Base-by-base conservation (phyloP, 1,140 invertebrate genomes). In the Cydia splendana region DNA sequence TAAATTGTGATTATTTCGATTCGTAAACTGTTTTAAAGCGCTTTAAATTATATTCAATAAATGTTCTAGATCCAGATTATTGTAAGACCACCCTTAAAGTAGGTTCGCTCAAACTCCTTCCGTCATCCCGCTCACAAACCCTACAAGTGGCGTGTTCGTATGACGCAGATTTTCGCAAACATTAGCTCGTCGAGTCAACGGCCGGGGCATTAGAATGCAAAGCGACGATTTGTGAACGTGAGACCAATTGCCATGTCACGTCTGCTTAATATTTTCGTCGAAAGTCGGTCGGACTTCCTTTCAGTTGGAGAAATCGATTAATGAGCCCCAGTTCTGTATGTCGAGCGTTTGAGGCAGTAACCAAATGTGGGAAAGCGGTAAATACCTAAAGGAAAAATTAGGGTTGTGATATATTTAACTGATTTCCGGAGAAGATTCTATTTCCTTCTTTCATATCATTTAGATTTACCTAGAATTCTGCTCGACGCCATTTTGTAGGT, bases 141-240 rank as follows among this genome's bases (percentile, higher is more conserved):
- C 4, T 53, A 18, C 5, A 18, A n/a, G 51, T 18, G 51, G 4
- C n/a, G 15, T 1, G n/a, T 53, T 6, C n/a, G n/a, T 24, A 62
- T 12, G 20, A 4, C 13, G 34, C 67, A 18, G 30, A 71, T 71
- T 42, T 18, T 38, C 67, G 67, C 67, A 71, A 71, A 71, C 67
- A 71, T 71, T 71, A 71, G 15, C 67, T 34, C 34, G 67, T 18
- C 30, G 67, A 71, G 34, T 20, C 67, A 71, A 71, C 34, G 34
- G 67, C 34, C 67, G 13, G 28, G 1, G 30, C 34, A 71, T 90
- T 88, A 85, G 87, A 91, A 91, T 91, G 85, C 85, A 91, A 88
- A 91, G 89, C 89, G 88, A 89, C 87, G 87, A 90, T 91, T 91
- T 93, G 86, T 87, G 89, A 88, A 82, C 79, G 71, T 77, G 81